phyloP scores from a whole-genome alignment of 1,140 invertebrate genomes.

The Atopsyche davidsoni region DNA sequence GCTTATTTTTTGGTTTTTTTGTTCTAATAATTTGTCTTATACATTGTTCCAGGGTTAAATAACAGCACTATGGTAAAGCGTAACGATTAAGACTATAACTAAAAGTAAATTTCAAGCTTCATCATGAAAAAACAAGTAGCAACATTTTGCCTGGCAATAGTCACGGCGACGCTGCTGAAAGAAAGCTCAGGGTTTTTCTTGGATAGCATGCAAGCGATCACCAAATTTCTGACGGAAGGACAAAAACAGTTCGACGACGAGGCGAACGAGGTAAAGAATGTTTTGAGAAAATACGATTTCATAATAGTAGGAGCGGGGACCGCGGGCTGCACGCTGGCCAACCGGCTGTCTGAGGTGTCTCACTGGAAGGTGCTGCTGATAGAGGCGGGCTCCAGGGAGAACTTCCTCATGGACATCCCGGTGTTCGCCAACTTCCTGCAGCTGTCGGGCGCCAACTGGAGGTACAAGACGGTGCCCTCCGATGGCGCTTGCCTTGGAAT shows the following conservation, averaged over 20 bases:
- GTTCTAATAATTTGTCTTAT: too few relatives aligned
- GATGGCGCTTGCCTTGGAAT: conserved; percentile 49
- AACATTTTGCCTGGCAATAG: too few relatives aligned
- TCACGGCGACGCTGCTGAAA: too few relatives aligned
- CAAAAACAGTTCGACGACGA: conserved; percentile 27
- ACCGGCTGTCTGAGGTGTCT: conserved; percentile 52
- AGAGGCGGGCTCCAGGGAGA: conserved; percentile 59
- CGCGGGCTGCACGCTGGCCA: conserved; percentile 62
- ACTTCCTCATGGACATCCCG: conserved; percentile 62
- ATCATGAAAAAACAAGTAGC: too few relatives aligned
- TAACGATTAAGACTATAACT: too few relatives aligned
- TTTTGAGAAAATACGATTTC: conserved; percentile 51
- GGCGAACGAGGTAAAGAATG: conserved; percentile 36
- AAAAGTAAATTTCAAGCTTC: too few relatives aligned
- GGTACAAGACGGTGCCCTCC: conserved; percentile 55
- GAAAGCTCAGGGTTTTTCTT: too few relatives aligned
- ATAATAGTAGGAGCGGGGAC: conserved; percentile 67
- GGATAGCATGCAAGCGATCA: background rate
- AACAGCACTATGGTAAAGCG: too few relatives aligned
- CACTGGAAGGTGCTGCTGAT: conserved; percentile 52
- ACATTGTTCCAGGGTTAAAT: too few relatives aligned
- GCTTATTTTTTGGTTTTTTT: too few relatives aligned
- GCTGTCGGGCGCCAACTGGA: conserved; percentile 56
- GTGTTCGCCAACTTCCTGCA: conserved; percentile 58
- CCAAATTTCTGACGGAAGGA: conserved; percentile 12